Percentiles rank a stretch among this genome's conserved stretches.
Evolutionary conservation across 2,113 vertebrate genomes (phyloP).

Genomic region (Pangasianodon hypophthalmus): DNA sequence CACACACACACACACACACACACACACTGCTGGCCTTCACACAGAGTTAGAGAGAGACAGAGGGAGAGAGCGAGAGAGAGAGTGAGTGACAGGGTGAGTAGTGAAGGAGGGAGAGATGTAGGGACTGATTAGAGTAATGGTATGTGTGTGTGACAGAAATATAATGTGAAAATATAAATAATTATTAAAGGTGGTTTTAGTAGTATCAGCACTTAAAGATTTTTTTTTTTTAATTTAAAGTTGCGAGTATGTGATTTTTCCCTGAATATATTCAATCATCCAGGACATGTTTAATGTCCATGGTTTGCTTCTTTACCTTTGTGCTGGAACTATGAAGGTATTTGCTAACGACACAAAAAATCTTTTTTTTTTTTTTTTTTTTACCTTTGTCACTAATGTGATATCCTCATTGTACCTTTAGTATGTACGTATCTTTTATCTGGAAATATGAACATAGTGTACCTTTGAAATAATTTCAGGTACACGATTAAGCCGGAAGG

Average conservation of each 20-base stretch:
- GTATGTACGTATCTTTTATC: neutral
- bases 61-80: neutral
- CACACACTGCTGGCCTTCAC: conserved; percentile 66
- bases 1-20: conserved; percentile 61
- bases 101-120: neutral
- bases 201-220: neutral
- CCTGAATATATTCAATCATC: neutral
- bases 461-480: neutral
- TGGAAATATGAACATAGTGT: no score
- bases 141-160: neutral
- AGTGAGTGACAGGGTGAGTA: neutral
- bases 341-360: neutral
- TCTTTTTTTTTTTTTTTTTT: neutral
- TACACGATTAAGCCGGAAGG: neutral
- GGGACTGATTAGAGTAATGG: neutral
- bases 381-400: neutral
- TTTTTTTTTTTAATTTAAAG: neutral
- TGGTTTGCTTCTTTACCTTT: neutral
- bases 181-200: neutral
- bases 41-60: neutral
- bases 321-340: neutral
- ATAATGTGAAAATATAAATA: neutral
- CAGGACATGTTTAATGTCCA: neutral
- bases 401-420: neutral
- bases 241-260: neutral